Evolutionary conservation across 2,113 vertebrate species (phyloP).

Genomic region (Pseudorectes ferrugineus): DNA sequence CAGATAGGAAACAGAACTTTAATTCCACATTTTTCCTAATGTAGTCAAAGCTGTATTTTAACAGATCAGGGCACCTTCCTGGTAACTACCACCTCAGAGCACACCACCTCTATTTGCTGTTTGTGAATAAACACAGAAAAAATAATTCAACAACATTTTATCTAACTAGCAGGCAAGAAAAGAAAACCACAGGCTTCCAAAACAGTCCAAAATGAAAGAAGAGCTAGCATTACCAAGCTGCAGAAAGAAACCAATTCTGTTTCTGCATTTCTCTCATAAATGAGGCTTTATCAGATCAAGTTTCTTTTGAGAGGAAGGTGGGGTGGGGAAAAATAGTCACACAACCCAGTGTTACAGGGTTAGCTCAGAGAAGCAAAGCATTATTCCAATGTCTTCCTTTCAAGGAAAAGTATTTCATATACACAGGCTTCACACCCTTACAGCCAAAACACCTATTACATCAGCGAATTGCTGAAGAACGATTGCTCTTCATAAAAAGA

Average conservation of each 20-base stretch:
- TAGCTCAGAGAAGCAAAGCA: background rate
- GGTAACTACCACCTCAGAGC: background rate
- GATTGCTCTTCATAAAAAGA: background rate
- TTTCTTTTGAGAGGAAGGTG: background rate
- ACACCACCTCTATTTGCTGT: background rate
- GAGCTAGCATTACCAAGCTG: background rate
- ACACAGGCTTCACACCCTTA: background rate
- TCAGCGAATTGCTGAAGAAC: background rate
- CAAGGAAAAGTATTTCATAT: constrained; percentile 49
- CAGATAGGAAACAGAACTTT: background rate
- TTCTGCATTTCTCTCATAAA: background rate
- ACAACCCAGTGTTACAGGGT: background rate
- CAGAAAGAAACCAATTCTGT: background rate
- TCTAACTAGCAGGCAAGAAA: background rate
- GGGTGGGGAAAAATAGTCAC: background rate
- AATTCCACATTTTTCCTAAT: background rate
- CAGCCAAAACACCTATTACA: background rate
- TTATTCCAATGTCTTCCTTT: constrained; percentile 7
- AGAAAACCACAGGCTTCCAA: background rate
- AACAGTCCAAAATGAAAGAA: background rate
- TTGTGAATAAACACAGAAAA: background rate
- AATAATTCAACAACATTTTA: background rate
- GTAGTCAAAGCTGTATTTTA: background rate
- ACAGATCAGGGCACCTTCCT: background rate
- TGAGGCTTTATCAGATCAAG: background rate